A percentile compares a stretch with the other conserved stretches of the same genome.
Conservation (phyloP, 2,888 invertebrate genomes). For the Platyscelio sp. region DNA sequence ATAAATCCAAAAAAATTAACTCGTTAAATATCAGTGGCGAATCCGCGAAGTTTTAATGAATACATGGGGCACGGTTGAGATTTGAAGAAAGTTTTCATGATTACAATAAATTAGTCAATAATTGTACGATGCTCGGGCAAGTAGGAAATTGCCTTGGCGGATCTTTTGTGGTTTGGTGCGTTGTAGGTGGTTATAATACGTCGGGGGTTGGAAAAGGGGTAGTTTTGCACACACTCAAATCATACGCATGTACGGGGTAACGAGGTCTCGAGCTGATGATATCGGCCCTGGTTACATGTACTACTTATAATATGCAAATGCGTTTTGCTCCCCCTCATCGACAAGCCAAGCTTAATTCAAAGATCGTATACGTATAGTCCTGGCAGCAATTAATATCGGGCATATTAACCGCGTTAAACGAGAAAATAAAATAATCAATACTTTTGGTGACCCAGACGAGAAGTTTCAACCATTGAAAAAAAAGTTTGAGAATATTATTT, state of each 20-base stretch:
- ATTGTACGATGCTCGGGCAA: constrained; percentile 67
- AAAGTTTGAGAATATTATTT: too few species aligned
- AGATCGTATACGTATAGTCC: constrained; percentile 74
- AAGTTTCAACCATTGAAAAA: too few species aligned
- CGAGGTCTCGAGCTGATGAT: constrained; percentile 81
- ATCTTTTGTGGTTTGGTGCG: constrained; percentile 71
- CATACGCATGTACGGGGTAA: constrained; percentile 81
- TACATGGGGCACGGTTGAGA: constrained; percentile 39
- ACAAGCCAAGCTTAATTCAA: constrained; percentile 78
- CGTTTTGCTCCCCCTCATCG: constrained; percentile 71
- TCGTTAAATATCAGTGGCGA: constrained; percentile 38
- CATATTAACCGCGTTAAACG: constrained; percentile 11
- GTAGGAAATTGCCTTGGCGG: constrained; percentile 75
- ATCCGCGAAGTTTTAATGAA: constrained; percentile 59
- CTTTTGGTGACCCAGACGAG: not conserved
- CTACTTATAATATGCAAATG: constrained; percentile 85
- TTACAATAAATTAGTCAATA: constrained; percentile 69
- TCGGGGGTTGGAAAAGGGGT: constrained; percentile 68
- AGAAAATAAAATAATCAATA: not conserved
- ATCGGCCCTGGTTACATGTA: constrained; percentile 83
- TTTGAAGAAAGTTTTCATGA: constrained; percentile 67
- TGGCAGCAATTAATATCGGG: constrained; percentile 79
- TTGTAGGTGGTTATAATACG: constrained; percentile 66
- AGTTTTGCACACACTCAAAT: constrained; percentile 78
- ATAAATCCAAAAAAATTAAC: constrained; percentile 40